Conservation (phyloP, 2,113 vertebrate species). For the Bucco capensis region DNA sequence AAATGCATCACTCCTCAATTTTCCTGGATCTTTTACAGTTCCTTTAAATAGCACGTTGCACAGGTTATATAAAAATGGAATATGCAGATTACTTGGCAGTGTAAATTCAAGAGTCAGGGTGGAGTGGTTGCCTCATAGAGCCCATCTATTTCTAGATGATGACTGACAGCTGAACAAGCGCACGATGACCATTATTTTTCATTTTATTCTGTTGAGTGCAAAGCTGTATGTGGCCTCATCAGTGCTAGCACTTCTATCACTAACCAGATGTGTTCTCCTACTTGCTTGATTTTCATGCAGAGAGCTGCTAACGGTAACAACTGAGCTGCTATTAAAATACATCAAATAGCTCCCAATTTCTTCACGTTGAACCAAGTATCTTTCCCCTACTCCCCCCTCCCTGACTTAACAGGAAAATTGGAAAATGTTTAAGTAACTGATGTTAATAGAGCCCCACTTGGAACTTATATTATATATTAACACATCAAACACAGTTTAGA, state of each 20-base stretch:
- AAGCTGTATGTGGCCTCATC: neutral
- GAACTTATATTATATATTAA: conserved; percentile 42
- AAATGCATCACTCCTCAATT: neutral
- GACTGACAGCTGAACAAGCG: neutral
- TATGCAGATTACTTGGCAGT: neutral
- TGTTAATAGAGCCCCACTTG: conserved; percentile 47
- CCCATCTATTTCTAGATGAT: neutral
- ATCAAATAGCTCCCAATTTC: neutral
- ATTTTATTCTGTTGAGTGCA: neutral
- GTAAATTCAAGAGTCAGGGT: neutral
- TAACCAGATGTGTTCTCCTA: neutral
- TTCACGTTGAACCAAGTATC: neutral
- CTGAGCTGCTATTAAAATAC: neutral
- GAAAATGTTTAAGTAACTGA: conserved; percentile 32
- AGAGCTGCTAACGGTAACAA: neutral
- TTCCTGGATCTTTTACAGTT: neutral
- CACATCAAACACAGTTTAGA: conserved; percentile 51
- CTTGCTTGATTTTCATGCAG: neutral
- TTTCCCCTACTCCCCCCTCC: neutral
- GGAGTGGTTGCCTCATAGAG: neutral
- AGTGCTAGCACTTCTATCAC: neutral
- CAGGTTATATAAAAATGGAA: neutral
- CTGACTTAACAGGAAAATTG: neutral
- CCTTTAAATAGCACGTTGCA: neutral
- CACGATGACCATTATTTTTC: neutral